Evolutionary conservation across 2,888 invertebrate species (phyloP), one percentile per base, ranked within the genome.

Genomic region (Glaucopsyche alexis): DNA sequence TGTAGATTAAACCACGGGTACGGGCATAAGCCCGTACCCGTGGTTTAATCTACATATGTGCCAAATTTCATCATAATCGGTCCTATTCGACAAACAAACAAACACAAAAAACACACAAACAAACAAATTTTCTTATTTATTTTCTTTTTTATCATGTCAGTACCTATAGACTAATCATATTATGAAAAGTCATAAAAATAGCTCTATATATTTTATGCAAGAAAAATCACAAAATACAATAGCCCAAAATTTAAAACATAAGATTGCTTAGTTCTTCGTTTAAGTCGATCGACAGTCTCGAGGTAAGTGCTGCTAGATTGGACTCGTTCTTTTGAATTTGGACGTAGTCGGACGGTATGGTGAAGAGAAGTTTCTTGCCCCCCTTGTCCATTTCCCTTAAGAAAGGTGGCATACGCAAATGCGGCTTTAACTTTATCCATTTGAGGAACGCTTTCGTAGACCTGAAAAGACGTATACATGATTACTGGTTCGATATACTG

Each of bases 391-490:
- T 72, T 0, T 78, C 72, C 66, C 81, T 79, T 40, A 92, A 75
- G 75, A 81, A 90, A 1, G 85, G 83, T 9, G 93, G 92, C 90
- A 91, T 90, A 2, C 84, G 83, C 70, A 90, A 75, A 40, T 85
- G 77, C 0, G 90, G 89, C 14, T 84, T 85, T 71, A 82, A 78
- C 52, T 80, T 76, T 40, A 93, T 79, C 88, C 89, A 93, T 7
- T 81, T 76, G 52, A 87, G 84, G 85, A 92, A 92, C 0, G 86
- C 84, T 75, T 92, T 93, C 7, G 91, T 92, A 8, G 92, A 90
- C 71, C 93, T 93, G 81, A 64, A 77, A 77, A 76, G 70, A 11
- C 19, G 8, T 71, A 1, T 16, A 50, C 38, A n/a, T 50, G 14
- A 50, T 50, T 5, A n/a, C n/a, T n/a, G 50, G 14, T n/a, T 47